Percentiles rank a stretch among this genome's conserved stretches.
Evolutionary conservation across 2,113 vertebrate species (phyloP).

Genomic region (Megaleporinus macrocephalus): DNA sequence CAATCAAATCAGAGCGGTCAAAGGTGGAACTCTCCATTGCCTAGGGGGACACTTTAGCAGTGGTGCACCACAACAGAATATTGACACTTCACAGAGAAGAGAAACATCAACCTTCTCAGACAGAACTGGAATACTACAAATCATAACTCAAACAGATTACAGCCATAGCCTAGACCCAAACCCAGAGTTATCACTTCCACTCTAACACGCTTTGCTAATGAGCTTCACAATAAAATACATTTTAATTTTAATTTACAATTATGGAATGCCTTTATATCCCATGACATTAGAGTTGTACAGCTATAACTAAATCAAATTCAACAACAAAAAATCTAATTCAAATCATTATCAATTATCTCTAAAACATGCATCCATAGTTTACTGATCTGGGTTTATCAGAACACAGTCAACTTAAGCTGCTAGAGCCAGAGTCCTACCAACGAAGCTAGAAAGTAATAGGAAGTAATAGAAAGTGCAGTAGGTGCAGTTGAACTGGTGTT

Average conservation of each 20-base stretch:
- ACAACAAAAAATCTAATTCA: too few relatives aligned
- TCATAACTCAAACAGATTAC: background rate
- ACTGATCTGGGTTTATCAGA: too few relatives aligned
- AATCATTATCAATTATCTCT: too few relatives aligned
- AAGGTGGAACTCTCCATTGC: conserved; percentile 61
- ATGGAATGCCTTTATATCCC: too few relatives aligned
- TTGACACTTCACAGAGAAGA: conserved; percentile 36
- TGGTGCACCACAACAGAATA: conserved; percentile 46
- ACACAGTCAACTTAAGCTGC: too few relatives aligned
- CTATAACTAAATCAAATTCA: too few relatives aligned
- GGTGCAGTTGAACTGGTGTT: too few relatives aligned
- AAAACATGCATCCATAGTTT: too few relatives aligned
- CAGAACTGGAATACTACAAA: conserved; percentile 6
- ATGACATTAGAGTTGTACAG: too few relatives aligned
- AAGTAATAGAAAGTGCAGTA: too few relatives aligned
- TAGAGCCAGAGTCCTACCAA: background rate
- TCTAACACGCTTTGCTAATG: background rate
- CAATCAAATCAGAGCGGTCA: conserved; percentile 74
- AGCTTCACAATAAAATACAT: too few relatives aligned
- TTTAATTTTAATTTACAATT: too few relatives aligned
- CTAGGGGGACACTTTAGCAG: conserved; percentile 38
- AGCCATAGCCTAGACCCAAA: background rate
- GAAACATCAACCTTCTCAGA: conserved; percentile 15
- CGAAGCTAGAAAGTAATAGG: background rate
- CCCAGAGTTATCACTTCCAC: background rate